Conservation (phyloP, 2,113 vertebrate genomes). For the Grammomys surdaster region DNA sequence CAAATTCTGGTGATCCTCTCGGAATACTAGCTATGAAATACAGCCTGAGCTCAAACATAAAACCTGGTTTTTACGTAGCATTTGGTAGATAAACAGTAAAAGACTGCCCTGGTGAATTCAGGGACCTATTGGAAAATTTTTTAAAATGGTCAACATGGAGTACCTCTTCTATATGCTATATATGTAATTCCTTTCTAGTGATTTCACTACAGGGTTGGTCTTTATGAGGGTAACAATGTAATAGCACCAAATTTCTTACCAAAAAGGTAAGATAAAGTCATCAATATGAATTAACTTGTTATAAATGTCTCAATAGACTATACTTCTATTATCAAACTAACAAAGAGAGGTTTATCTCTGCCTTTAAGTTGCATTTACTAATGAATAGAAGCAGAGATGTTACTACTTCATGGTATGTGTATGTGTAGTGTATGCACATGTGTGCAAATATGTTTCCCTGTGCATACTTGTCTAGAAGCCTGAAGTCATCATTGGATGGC, state of each 20-base stretch:
- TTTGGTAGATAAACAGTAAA: background rate
- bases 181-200: background rate
- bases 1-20: background rate
- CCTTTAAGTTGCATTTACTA: background rate
- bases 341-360: too few relatives aligned
- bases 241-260: background rate
- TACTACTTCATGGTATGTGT: too few relatives aligned
- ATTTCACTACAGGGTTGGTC: background rate
- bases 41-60: background rate
- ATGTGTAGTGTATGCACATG: background rate
- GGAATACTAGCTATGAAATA: background rate
- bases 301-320: background rate
- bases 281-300: background rate
- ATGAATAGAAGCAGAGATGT: background rate
- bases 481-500: too few relatives aligned
- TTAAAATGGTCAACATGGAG: background rate
- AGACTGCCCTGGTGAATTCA: background rate
- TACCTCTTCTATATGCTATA: background rate
- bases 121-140: background rate
- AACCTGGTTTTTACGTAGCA: background rate
- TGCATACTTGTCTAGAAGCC: background rate
- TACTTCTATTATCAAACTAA: background rate
- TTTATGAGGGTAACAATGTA: background rate
- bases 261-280: background rate
- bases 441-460: too few relatives aligned